A percentile compares a stretch with the other conserved stretches of the same genome.
Conservation (phyloP, 2,113 vertebrate genomes). For the Neotragus pygmaeus region DNA sequence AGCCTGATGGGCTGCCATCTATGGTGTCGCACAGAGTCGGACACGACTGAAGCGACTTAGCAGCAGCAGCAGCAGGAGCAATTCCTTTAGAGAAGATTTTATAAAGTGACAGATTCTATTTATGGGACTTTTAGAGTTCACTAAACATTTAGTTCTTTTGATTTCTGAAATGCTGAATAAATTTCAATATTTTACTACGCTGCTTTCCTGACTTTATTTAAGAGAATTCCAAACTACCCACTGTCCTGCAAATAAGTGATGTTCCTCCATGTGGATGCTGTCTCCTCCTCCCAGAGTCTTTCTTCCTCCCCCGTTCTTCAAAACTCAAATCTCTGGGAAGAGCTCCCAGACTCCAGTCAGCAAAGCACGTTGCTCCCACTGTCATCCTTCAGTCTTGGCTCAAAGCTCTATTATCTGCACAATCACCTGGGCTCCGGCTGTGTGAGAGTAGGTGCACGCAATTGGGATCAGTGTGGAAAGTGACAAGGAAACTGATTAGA, state of each 20-base stretch:
- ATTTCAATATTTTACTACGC: not conserved
- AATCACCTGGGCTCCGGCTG: not conserved
- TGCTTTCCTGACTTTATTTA: constrained; percentile 1
- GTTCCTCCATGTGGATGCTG: not conserved
- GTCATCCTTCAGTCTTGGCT: not conserved
- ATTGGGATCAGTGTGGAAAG: not conserved
- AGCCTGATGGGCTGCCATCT: no score
- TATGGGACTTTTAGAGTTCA: not conserved
- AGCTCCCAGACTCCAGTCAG: not conserved
- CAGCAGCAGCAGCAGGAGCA: no score
- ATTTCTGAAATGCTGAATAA: constrained; percentile 9
- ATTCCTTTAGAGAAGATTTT: not conserved
- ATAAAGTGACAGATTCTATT: not conserved
- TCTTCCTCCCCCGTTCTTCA: not conserved
- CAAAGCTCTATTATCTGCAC: not conserved
- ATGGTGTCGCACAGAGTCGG: no score
- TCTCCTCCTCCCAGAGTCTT: not conserved
- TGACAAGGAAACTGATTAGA: not conserved
- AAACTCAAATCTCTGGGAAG: not conserved
- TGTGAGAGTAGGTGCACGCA: not conserved
- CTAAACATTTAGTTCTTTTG: not conserved
- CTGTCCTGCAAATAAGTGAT: not conserved
- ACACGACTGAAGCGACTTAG: no score
- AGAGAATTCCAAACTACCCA: not conserved
- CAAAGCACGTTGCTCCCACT: not conserved